phyloP scores from a whole-genome alignment of 2,113 vertebrate genomes.

The Eolophus roseicapilla region DNA sequence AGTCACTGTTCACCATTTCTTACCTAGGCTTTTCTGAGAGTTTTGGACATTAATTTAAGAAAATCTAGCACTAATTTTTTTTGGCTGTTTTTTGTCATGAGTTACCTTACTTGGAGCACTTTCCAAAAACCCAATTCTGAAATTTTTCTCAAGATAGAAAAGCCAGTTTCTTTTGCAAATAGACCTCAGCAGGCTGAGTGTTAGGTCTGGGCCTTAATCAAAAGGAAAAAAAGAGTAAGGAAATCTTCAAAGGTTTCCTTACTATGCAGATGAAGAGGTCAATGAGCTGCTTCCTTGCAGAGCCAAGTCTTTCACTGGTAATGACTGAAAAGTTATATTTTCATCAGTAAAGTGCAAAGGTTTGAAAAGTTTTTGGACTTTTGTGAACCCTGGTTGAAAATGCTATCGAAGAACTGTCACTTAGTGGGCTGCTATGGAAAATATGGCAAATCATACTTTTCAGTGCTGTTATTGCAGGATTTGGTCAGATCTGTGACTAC shows the following conservation, averaged over 20 bases:
- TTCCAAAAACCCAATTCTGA: not conserved
- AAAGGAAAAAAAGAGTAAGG: not conserved
- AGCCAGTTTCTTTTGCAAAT: not conserved
- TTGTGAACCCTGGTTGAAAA: not conserved
- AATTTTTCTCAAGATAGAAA: not conserved
- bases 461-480: not conserved
- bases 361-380: not conserved
- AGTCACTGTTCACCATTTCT: not conserved
- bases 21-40: not conserved
- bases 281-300: not conserved
- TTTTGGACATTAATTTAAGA: not conserved
- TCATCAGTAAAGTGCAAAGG: not conserved
- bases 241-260: not conserved
- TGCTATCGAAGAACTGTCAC: not conserved
- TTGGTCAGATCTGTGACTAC: not conserved
- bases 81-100: not conserved
- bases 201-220: slow-evolving; percentile 1
- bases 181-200: not conserved
- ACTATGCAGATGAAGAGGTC: not conserved
- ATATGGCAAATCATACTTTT: not conserved
- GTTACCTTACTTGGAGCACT: not conserved
- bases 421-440: not conserved
- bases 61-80: not conserved
- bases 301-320: not conserved
- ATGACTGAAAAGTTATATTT: not conserved